Conservation (phyloP, 2,888 invertebrate species). For the Glaucopsyche alexis region DNA sequence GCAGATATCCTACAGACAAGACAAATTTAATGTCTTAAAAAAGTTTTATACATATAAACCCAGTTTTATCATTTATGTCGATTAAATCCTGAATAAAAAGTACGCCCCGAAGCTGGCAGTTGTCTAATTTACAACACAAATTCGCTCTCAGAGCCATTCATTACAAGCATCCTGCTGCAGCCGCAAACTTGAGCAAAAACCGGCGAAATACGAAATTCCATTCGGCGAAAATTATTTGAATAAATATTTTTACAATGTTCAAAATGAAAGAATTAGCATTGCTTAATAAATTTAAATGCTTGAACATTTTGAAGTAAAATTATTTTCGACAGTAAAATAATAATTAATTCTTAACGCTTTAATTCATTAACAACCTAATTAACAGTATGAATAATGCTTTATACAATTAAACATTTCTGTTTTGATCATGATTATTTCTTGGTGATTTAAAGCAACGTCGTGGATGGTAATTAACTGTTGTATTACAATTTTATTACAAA, state of each 20-base stretch:
- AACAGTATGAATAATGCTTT: not conserved
- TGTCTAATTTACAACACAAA: slow-evolving; percentile 26
- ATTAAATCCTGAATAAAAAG: not conserved
- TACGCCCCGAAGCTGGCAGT: not conserved
- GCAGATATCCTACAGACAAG: no score
- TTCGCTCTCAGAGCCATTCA: slow-evolving; percentile 17
- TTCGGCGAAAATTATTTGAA: not conserved
- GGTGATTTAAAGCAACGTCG: not conserved
- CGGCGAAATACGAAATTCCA: not conserved
- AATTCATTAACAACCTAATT: not conserved
- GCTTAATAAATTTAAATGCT: not conserved
- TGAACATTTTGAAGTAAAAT: not conserved
- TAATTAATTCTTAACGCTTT: not conserved
- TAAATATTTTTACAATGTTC: not conserved
- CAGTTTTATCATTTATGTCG: not conserved
- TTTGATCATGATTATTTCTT: not conserved
- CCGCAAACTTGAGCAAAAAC: slow-evolving; percentile 19
- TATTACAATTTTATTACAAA: no score
- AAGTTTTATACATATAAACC: not conserved
- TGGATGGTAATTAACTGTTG: not conserved
- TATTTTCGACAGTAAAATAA: not conserved
- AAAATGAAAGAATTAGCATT: not conserved
- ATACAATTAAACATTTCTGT: not conserved
- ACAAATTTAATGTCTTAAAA: no score
- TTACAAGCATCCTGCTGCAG: slow-evolving; percentile 12